Evolutionary conservation across 2,888 invertebrate species (phyloP), one percentile per base, ranked within the genome.

Genomic region (Lithophane semibrunnea): DNA sequence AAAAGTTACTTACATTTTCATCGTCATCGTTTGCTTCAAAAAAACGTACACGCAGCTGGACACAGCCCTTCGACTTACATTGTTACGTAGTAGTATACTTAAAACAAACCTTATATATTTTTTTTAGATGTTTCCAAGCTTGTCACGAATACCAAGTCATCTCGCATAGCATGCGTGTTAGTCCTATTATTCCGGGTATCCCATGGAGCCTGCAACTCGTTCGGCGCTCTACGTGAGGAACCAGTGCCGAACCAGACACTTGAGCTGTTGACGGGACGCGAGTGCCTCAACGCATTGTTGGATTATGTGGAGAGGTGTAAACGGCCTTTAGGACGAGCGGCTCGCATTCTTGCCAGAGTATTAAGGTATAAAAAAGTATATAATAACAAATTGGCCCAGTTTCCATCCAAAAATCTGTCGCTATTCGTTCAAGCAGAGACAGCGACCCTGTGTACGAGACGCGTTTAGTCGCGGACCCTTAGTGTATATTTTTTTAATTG

Each of bases 311-410:
- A 95, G 80, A 91, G 94, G 47, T 96, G 97, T 82, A 95, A 94
- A 70, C 91, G 95, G 61, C 97, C 97, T 0, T 89, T 94, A 71
- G 96, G 96, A 37, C 92, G 97, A 79, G 97, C 97, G 0, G 95
- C 97, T 3, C 93, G 95, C 47, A 97, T 97, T 82, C 92, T 97
- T n/a, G 94, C 94, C 12, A 95, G 96, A 82, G 96, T 97, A 24
- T 92, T 97, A 68, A 96, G 97, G 97, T 97, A 84, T 49, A 47
- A 60, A n/a, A 37, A 24, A 12, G 4, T 54, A 0, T 54, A 8
- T 37, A 44, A 61, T 16, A 75, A 21, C 42, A 68, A 73, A 52
- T 10, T n/a, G 16, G 13, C 44, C 21, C 65, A 69, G 18, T 42
- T 54, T 4, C n/a, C 16, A 29, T 49, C 9, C n/a, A 44, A 61